phyloP scores from a whole-genome alignment of 2,888 invertebrate species.

The Drosophila cyrtoloma region DNA sequence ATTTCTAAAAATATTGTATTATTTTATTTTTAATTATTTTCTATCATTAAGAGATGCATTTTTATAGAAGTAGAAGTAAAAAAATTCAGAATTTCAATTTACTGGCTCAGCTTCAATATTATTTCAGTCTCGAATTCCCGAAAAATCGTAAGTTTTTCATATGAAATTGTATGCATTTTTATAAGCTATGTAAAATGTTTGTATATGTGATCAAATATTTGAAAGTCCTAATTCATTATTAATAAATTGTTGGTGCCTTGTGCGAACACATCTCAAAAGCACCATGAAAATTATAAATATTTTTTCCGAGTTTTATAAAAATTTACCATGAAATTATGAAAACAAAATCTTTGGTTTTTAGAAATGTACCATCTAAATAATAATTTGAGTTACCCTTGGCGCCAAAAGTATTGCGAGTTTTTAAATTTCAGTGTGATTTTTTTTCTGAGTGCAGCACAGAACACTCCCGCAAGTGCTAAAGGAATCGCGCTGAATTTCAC shows the following conservation, averaged over 20 bases:
- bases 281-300: neutral
- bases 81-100: neutral
- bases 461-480: conserved; percentile 59
- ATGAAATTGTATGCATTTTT: too few relatives aligned
- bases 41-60: neutral
- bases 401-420: neutral
- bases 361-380: neutral
- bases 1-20: neutral
- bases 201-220: too few relatives aligned
- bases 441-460: conserved; percentile 5
- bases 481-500: conserved; percentile 80
- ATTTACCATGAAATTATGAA: neutral
- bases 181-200: too few relatives aligned
- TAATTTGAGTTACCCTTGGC: neutral
- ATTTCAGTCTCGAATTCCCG: neutral
- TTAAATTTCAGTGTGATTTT: neutral
- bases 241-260: neutral
- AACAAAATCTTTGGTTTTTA: too few relatives aligned
- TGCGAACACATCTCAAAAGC: neutral
- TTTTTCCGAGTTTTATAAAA: neutral
- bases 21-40: neutral
- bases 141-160: neutral
- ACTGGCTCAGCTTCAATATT: neutral
- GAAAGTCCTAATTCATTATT: too few relatives aligned
- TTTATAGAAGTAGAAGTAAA: neutral